phyloP scores from a whole-genome alignment of 53 echinoderm and acorn worm genomes.

The Stichopus horrens region DNA sequence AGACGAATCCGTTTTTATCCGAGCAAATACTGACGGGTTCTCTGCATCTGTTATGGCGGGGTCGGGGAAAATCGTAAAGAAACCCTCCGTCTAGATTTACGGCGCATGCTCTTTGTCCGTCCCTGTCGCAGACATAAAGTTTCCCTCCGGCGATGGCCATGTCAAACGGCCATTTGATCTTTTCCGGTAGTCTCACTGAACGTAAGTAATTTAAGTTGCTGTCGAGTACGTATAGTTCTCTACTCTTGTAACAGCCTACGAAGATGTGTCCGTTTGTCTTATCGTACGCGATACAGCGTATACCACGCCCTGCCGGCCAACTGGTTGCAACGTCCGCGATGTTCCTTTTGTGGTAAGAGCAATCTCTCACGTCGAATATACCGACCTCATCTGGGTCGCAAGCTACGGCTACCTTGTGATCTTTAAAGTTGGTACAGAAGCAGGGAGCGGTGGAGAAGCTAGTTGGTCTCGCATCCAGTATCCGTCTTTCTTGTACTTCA shows the following conservation, averaged over 20 bases:
- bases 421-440: not conserved
- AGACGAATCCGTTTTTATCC: slow-evolving; percentile 29
- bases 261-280: not conserved
- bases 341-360: not conserved
- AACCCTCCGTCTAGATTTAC: not conserved
- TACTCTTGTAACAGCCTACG: not conserved
- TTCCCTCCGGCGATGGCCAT: not conserved
- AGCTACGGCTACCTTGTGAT: not conserved
- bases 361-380: slow-evolving; percentile 1
- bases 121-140: not conserved
- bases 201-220: not conserved
- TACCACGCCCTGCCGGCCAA: not conserved
- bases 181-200: not conserved
- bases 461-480: not conserved
- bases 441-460: not conserved
- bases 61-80: not conserved
- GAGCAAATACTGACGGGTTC: slow-evolving; percentile 6
- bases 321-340: not conserved
- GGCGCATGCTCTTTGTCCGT: slow-evolving; percentile 6
- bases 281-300: slow-evolving; percentile 8
- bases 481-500: not conserved
- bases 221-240: slow-evolving; percentile 21
- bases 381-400: not conserved
- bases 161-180: slow-evolving; percentile 19
- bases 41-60: not conserved